Conservation (phyloP, 2,113 vertebrate species). For the Centrocercus urophasianus region DNA sequence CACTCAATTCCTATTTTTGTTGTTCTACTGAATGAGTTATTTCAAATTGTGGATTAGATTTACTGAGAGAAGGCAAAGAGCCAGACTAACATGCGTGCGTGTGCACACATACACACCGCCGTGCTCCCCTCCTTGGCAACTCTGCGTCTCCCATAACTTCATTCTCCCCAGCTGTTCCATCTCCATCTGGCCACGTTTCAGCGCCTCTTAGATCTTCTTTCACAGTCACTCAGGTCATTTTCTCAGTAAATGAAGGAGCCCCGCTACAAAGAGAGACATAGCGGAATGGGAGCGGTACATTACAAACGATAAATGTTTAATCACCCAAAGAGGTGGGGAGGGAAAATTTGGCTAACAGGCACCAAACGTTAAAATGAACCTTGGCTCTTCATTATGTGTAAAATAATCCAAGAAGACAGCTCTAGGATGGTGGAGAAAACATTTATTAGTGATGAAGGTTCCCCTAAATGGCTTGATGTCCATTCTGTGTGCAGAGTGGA, state of each 20-base stretch:
- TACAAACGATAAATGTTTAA: constrained; percentile 4
- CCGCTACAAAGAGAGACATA: neutral
- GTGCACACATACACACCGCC: neutral
- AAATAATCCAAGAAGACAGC: constrained; percentile 38
- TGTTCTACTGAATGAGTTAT: constrained; percentile 54
- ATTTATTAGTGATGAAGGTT: constrained; percentile 46
- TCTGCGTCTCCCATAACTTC: neutral
- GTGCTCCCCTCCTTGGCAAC: neutral
- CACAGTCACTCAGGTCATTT: neutral
- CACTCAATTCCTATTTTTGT: constrained; percentile 36
- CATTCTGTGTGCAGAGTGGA: neutral
- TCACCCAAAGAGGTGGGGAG: neutral
- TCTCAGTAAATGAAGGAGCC: neutral
- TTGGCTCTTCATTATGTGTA: constrained; percentile 10
- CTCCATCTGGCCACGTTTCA: neutral
- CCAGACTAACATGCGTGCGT: neutral
- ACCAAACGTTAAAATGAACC: constrained; percentile 29
- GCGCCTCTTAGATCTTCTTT: neutral
- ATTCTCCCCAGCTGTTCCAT: neutral
- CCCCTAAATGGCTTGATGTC: constrained; percentile 1
- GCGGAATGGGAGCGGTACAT: neutral
- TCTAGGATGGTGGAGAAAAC: constrained; percentile 45
- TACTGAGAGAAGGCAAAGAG: neutral
- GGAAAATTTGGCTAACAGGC: neutral
- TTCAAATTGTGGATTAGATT: constrained; percentile 56